These are phyloP conservation scores for Drosophila colorata DNA, from an alignment of 2,888 invertebrate species.

Conservation along the genomic window DNA sequence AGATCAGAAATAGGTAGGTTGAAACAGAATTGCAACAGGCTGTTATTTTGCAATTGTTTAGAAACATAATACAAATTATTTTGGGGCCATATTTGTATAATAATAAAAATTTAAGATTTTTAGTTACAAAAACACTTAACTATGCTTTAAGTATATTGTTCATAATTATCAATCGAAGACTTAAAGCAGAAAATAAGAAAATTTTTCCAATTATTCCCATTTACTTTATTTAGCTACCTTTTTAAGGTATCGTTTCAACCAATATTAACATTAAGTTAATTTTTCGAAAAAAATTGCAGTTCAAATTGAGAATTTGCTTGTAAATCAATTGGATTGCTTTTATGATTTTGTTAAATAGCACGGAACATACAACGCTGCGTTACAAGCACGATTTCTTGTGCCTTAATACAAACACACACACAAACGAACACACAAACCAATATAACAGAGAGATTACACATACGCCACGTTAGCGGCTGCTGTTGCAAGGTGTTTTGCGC, in stretches of 20 bases:
- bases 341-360: slow-evolving; percentile 41
- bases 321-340: slow-evolving; percentile 37
- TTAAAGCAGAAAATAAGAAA: too few relatives aligned
- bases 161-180: too few relatives aligned
- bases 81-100: too few relatives aligned
- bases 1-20: slow-evolving; percentile 5
- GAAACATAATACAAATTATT: too few relatives aligned
- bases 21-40: too few relatives aligned
- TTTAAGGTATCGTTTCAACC: neutral
- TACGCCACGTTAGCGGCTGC: slow-evolving; percentile 56
- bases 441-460: slow-evolving; percentile 61
- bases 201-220: too few relatives aligned
- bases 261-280: neutral
- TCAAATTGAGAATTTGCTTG: slow-evolving; percentile 6
- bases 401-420: slow-evolving; percentile 18
- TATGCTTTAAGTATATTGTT: too few relatives aligned
- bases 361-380: slow-evolving; percentile 13
- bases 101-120: too few relatives aligned
- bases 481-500: slow-evolving; percentile 41
- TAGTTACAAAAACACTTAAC: too few relatives aligned
- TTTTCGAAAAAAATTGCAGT: neutral
- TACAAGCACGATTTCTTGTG: slow-evolving; percentile 29
- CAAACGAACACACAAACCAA: slow-evolving; percentile 2
- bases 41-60: too few relatives aligned
- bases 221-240: too few relatives aligned